Conservation (phyloP, 1,140 invertebrate species). For the Pentalonia nigronervosa region DNA sequence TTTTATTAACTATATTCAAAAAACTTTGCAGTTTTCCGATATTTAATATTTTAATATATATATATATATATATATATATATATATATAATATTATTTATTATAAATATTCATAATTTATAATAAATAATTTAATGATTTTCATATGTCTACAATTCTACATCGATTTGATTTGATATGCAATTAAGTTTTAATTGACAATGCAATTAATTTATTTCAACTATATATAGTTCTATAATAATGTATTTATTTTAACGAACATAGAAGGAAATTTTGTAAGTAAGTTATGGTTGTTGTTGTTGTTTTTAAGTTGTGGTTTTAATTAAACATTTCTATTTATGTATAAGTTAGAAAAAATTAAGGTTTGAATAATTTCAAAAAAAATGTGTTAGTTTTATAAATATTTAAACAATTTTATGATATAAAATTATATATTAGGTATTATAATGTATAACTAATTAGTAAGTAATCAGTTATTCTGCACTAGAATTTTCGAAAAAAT, state of each 20-base stretch:
- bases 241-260: background rate
- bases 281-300: too few species aligned
- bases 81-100: too few species aligned
- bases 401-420: background rate
- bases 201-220: background rate
- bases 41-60: too few species aligned
- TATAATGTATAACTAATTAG: background rate
- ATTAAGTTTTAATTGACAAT: background rate
- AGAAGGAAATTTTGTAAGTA: background rate
- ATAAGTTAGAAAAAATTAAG: background rate
- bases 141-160: too few species aligned
- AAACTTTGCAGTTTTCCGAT: too few species aligned
- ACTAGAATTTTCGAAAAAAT: background rate
- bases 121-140: too few species aligned
- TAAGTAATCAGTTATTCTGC: too few species aligned
- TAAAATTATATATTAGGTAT: background rate
- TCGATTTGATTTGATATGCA: too few species aligned
- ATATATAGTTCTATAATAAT: background rate
- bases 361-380: background rate
- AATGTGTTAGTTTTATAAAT: background rate
- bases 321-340: background rate
- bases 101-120: too few species aligned
- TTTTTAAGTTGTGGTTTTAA: too few species aligned
- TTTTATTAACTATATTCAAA: too few species aligned
- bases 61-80: too few species aligned